Evolutionary conservation across 1,140 invertebrate species (phyloP).

Genomic region (Cotesia vestalis): DNA sequence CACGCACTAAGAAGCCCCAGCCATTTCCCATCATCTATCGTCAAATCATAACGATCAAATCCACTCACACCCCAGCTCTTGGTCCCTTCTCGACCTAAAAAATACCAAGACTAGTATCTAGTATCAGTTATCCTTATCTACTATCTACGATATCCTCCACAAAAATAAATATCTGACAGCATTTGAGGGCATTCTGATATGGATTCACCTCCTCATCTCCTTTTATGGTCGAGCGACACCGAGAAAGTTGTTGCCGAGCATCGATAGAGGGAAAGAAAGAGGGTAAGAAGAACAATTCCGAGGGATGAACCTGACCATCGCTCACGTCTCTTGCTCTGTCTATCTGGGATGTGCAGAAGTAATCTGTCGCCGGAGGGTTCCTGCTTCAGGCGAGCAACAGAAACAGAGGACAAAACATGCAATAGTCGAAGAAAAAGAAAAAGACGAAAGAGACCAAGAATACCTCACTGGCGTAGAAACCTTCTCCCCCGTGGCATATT

Average conservation of each 20-base stretch:
- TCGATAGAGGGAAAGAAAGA: slow-evolving; percentile 33
- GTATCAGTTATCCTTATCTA: neutral
- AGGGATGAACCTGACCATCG: slow-evolving; percentile 27
- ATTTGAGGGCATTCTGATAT: slow-evolving; percentile 29
- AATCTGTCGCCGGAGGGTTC: slow-evolving; percentile 41
- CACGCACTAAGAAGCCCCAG: no score
- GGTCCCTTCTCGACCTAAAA: neutral
- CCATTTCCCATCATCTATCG: no score
- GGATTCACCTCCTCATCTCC: slow-evolving; percentile 28
- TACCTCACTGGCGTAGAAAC: slow-evolving; percentile 18
- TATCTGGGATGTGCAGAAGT: slow-evolving; percentile 39
- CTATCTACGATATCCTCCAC: neutral
- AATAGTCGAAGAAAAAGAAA: slow-evolving; percentile 8
- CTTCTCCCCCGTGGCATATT: neutral
- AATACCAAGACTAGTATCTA: neutral
- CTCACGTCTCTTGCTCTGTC: slow-evolving; percentile 33
- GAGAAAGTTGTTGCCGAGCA: slow-evolving; percentile 31
- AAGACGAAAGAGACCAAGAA: slow-evolving; percentile 12
- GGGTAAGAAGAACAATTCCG: slow-evolving; percentile 5
- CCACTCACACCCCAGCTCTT: no score
- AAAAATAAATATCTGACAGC: slow-evolving; percentile 32
- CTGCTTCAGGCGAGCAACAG: slow-evolving; percentile 5
- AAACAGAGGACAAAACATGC: neutral
- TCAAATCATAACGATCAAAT: no score
- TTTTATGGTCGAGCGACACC: slow-evolving; percentile 31